Base-by-base conservation (phyloP, 2,797 vertebrate species). In the Onychomys arenicola region DNA sequence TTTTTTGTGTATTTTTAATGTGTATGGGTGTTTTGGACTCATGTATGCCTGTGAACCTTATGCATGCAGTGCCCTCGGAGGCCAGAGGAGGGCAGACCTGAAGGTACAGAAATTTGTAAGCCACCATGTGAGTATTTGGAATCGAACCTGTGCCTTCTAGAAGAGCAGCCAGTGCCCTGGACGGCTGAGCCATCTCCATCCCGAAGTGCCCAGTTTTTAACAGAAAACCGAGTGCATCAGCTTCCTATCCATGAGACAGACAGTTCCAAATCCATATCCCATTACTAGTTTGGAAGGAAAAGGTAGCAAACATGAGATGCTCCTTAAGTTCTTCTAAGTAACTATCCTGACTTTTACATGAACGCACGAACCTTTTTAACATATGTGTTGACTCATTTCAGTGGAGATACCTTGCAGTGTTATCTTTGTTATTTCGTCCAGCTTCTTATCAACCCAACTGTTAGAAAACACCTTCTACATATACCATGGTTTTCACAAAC, bases 211-310 rank as follows among this genome's bases (percentile, higher is more conserved):
- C 75, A 27, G 67, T 73, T 90, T 89, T 94, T 96, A 80, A 90
- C 29, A 59, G 19, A 88, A 94, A n/a, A 61, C 69, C 49, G 78
- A 73, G 14, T 83, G 71, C 23, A 12, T 55, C 23, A 90, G 23
- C 37, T 93, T 95, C 63, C 27, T 63, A 6, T 84, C 29, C 32
- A 88, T 27, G 80, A 95, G 89, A 77, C 61, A 73, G 40, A 82
- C 43, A 88, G 57, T 82, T 93, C 71, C 49, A 87, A 46, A 73
- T 92, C 67, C 1, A 23, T 88, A 37, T 94, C 93, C 25, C 63
- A 94, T 83, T 90, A 76, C 13, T 80, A 93, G 77, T 96, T 95
- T 90, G 73, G 89, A 97, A 93, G 43, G 69, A 92, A 96, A 89
- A 55, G 67, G 43, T 40, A 4, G 34, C 69, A 91, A 63, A 89